Conservation (phyloP, 92 coral and sea anemone genomes). For the Siderastrea radians region DNA sequence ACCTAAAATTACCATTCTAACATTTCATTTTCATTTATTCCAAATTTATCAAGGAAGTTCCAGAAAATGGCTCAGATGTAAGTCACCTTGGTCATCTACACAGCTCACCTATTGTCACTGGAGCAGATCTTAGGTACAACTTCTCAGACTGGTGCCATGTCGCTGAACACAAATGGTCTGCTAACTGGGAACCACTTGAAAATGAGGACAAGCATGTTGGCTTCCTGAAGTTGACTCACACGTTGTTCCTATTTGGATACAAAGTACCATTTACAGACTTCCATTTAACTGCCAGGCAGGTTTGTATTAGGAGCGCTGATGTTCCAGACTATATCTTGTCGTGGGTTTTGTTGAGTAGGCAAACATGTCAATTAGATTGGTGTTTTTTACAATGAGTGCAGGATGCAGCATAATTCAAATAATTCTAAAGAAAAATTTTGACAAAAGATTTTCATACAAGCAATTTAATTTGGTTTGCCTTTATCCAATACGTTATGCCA, state of each 20-base stretch:
- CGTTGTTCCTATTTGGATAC: conserved; percentile 75
- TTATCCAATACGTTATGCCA: no score
- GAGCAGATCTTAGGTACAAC: conserved; percentile 74
- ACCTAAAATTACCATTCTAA: not conserved
- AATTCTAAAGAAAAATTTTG: no score
- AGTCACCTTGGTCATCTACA: conserved; percentile 85
- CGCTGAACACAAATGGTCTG: conserved; percentile 81
- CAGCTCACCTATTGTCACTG: conserved; percentile 71
- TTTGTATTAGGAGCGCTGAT: conserved; percentile 13
- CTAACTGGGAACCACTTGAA: conserved; percentile 80
- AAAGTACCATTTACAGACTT: conserved; percentile 71
- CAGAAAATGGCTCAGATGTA: conserved; percentile 95
- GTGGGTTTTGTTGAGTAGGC: no score
- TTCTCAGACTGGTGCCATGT: conserved; percentile 79
- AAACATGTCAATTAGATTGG: no score
- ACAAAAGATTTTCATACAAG: no score
- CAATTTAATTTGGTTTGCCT: no score
- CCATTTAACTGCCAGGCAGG: conserved; percentile 89
- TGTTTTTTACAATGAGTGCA: no score
- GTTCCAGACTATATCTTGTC: no score
- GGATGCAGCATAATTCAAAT: no score
- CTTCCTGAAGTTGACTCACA: conserved; percentile 64
- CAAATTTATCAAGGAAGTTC: conserved; percentile 73
- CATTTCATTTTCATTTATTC: not conserved
- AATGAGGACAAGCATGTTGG: conserved; percentile 83